Conservation (phyloP, 2,113 vertebrate species). For the Engraulis encrasicolus region DNA sequence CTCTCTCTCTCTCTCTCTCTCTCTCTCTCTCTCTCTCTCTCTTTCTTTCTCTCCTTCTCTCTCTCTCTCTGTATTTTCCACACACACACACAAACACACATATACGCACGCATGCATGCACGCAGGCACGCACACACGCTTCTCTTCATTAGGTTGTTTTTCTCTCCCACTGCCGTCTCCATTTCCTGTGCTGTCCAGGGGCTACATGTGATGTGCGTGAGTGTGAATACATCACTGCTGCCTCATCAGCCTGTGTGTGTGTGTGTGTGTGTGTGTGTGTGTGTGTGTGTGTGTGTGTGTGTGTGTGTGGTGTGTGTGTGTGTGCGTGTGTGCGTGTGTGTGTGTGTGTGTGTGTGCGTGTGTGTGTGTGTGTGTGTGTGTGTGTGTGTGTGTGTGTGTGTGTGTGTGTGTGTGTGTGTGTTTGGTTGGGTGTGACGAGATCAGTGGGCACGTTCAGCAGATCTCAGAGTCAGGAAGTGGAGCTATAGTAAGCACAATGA, state of each 20-base stretch:
- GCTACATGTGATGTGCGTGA: neutral
- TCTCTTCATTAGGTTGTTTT: neutral
- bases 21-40: neutral
- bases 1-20: too few species aligned
- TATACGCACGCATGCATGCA: neutral
- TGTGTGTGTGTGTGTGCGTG: neutral
- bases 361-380: too few species aligned
- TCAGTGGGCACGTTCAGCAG: too few species aligned
- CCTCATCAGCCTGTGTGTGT: neutral
- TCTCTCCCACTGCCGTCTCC: neutral
- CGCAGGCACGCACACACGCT: neutral
- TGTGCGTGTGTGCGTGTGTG: neutral
- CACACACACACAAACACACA: neutral
- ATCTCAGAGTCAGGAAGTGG: too few species aligned
- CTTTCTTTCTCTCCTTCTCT: slow-evolving; percentile 6
- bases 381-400: too few species aligned
- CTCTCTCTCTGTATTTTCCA: slow-evolving; percentile 34
- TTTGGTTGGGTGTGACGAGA: too few species aligned
- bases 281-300: slow-evolving; percentile 40
- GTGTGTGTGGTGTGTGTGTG: slow-evolving; percentile 24
- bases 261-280: slow-evolving; percentile 25
- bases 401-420: too few species aligned
- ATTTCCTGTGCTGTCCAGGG: neutral
- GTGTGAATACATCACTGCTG: neutral
- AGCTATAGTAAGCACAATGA: too few species aligned